Base-by-base conservation (phyloP, 2,113 vertebrate genomes). In the Propithecus coquereli region DNA sequence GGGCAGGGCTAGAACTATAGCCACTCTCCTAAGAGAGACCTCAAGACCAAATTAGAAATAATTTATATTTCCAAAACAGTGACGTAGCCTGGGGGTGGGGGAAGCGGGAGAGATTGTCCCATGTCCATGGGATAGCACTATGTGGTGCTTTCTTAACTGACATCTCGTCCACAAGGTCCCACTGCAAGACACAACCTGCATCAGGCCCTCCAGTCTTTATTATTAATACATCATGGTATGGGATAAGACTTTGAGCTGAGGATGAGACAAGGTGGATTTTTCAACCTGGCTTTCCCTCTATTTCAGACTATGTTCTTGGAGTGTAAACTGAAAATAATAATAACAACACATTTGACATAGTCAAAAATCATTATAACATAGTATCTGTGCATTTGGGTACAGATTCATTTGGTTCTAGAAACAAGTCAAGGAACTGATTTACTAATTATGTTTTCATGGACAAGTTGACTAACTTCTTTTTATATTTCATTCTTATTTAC, bases 401-500 rank as follows among this genome's bases (percentile, higher is more conserved):
- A 85, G 63, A 73, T 57, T 83, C 25, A 77, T 40, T 63, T 93
- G 47, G 14, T 18, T 34, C 32, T 52, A 2, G 50, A 68, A 23
- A 76, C 16, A 86, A 37, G 50, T 76, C 12, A 61, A 30, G 80
- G 37, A 84, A 0, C 9, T 93, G 14, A 18, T 96, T 89, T 43
- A 45, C 12, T 89, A 89, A 94, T 88, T 94, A 30, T 54, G 6
- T 70, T 91, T 87, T 91, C 47, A 40, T 70, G 13, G 22, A 13
- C n/a, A 81, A 95, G 40, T 77, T 95, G 40, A 30, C 91, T 93
- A 88, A 86, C 30, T 91, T 87, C 22, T 27, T 1, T 91, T 80
- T 90, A 76, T 94, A 12, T 91, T 96, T 87, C 71, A 52, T 74
- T 96, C 37, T 77, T 91, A 73, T 74, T 47, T 93, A 40, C 45